Evolutionary conservation across 1,140 invertebrate species (phyloP).

Genomic region (Leptinotarsa undecemlineata): DNA sequence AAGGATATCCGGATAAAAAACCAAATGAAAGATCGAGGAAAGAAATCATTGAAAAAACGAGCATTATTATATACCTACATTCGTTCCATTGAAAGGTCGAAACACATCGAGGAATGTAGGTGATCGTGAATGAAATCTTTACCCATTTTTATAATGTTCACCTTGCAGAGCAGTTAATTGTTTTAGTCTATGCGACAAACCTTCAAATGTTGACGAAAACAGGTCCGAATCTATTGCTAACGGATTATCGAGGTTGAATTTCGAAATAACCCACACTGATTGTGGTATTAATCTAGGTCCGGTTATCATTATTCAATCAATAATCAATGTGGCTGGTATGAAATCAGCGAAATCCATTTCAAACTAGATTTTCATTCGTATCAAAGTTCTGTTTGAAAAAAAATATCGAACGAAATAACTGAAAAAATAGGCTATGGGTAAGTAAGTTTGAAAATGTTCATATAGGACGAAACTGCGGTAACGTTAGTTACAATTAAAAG

Average conservation of each 20-base stretch:
- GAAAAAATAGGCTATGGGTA: too few species aligned
- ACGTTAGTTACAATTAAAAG: too few species aligned
- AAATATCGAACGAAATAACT: too few species aligned
- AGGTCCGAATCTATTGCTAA: neutral
- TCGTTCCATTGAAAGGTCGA: conserved; percentile 1
- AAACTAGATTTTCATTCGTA: too few species aligned
- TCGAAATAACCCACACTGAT: too few species aligned
- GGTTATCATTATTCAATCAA: too few species aligned
- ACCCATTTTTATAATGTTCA: neutral
- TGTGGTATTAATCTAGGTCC: too few species aligned
- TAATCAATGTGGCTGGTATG: too few species aligned
- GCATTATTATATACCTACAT: neutral
- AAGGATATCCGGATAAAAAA: conserved; percentile 3
- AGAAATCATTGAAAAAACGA: conserved; percentile 1
- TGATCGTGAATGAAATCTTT: neutral
- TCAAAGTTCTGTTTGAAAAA: too few species aligned
- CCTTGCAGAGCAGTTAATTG: neutral
- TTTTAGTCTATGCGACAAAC: neutral
- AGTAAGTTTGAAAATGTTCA: too few species aligned
- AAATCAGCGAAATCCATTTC: too few species aligned
- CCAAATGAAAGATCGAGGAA: neutral
- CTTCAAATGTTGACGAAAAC: neutral
- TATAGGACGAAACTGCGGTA: too few species aligned
- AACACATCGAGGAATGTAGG: neutral
- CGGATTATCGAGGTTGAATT: neutral